phyloP scores from a whole-genome alignment of 2,888 invertebrate species.

The Andricus quercusramuli region DNA sequence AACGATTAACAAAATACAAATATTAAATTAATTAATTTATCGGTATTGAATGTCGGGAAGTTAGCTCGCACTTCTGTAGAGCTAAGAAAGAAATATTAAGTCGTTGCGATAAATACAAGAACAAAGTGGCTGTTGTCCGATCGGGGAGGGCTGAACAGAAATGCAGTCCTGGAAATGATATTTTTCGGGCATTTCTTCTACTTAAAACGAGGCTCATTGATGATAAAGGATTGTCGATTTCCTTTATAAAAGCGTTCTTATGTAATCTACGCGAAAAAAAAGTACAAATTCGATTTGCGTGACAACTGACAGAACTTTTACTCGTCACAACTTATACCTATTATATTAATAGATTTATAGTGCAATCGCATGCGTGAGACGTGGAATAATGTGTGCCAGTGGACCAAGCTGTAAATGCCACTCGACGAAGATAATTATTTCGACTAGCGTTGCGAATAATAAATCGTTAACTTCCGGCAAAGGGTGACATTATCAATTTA shows the following conservation, averaged over 20 bases:
- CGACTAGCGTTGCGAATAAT: conserved; percentile 16
- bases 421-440: conserved; percentile 53
- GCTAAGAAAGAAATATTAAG: conserved; percentile 71
- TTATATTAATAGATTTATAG: conserved; percentile 75
- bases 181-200: conserved; percentile 72
- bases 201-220: conserved; percentile 63
- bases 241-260: conserved; percentile 67
- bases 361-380: conserved; percentile 75
- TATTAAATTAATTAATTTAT: conserved; percentile 69
- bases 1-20: conserved; percentile 70
- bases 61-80: conserved; percentile 65
- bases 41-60: conserved; percentile 73
- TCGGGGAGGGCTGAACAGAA: conserved; percentile 75
- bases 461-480: neutral
- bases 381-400: conserved; percentile 71
- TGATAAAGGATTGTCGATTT: conserved; percentile 63
- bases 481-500: conserved; percentile 24
- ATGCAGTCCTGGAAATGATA: conserved; percentile 65
- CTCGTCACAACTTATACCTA: conserved; percentile 72
- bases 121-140: conserved; percentile 70
- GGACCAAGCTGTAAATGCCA: conserved; percentile 75
- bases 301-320: conserved; percentile 73
- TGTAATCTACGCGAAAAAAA: conserved; percentile 67
- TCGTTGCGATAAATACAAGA: conserved; percentile 68
- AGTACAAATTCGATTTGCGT: conserved; percentile 77